These are phyloP conservation scores for Mus caroli DNA, from an alignment of 2,797 vertebrate species.

Conservation along the genomic window DNA sequence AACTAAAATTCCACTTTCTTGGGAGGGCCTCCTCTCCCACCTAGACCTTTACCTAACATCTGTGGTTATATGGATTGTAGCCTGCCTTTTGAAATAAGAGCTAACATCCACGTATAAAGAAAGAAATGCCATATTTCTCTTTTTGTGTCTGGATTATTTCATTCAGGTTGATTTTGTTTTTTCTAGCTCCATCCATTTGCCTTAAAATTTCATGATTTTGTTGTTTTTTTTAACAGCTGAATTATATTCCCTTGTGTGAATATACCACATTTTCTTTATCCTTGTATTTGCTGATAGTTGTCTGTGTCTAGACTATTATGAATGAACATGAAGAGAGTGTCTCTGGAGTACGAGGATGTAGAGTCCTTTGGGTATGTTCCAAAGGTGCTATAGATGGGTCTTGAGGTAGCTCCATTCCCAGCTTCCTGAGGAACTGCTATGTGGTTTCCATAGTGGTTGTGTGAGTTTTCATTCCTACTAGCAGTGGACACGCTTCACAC, in stretches of 20 bases:
- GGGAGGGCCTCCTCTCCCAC: not conserved
- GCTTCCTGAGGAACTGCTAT: not conserved
- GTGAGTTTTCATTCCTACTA: not conserved
- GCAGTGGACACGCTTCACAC: not conserved
- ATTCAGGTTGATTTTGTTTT: not conserved
- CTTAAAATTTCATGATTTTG: not conserved
- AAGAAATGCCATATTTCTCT: not conserved
- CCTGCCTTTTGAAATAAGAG: not conserved
- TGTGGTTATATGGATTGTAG: not conserved
- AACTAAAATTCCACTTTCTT: not conserved
- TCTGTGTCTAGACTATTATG: not conserved
- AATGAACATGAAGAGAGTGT: not conserved
- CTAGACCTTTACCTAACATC: conserved; percentile 12
- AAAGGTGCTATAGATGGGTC: not conserved
- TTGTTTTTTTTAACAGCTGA: not conserved
- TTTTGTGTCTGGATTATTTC: not conserved
- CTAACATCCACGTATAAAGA: not conserved
- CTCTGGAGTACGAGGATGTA: not conserved
- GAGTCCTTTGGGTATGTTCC: not conserved
- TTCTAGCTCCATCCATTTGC: not conserved
- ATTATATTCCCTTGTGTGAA: not conserved
- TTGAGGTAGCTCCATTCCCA: not conserved
- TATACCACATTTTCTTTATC: not conserved
- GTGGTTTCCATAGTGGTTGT: not conserved
- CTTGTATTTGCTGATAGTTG: not conserved